Conservation (phyloP, 2,888 invertebrate genomes). For the Tetranychus piercei region DNA sequence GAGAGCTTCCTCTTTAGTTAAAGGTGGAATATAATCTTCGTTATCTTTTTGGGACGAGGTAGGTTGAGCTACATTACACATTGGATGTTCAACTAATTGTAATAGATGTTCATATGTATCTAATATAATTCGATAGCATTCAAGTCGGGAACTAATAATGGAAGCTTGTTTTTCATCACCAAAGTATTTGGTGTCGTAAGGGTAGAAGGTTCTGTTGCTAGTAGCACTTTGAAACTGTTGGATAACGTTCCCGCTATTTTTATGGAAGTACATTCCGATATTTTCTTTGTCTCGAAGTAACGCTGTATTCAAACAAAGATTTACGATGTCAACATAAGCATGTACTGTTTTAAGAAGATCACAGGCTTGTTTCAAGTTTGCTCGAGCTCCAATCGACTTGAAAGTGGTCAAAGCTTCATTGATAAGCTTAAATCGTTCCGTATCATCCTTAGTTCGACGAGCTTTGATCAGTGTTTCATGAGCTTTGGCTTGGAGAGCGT, state of each 20-base stretch:
- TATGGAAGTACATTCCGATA: constrained; percentile 67
- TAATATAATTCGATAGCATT: constrained; percentile 70
- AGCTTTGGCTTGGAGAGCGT: constrained; percentile 84
- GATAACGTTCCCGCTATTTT: constrained; percentile 49
- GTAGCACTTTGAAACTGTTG: constrained; percentile 1
- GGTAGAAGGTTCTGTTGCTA: not conserved
- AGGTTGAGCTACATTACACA: not conserved
- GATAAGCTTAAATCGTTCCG: constrained; percentile 55
- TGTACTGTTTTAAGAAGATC: constrained; percentile 55
- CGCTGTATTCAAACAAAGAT: constrained; percentile 65
- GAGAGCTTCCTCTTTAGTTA: constrained; percentile 27
- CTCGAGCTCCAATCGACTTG: constrained; percentile 67
- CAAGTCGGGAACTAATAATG: constrained; percentile 50
- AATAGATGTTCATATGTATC: constrained; percentile 38
- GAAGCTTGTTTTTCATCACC: constrained; percentile 66
- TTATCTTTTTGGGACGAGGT: not conserved
- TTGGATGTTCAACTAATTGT: constrained; percentile 13
- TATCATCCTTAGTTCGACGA: constrained; percentile 46
- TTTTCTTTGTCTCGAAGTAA: constrained; percentile 70
- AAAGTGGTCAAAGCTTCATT: constrained; percentile 60
- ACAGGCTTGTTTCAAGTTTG: constrained; percentile 66
- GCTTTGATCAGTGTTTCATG: constrained; percentile 71
- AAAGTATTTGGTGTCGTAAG: constrained; percentile 28
- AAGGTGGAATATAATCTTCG: constrained; percentile 10
- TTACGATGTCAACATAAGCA: constrained; percentile 71